phyloP scores from a whole-genome alignment of 2,888 invertebrate genomes.

The Plusia festucae region DNA sequence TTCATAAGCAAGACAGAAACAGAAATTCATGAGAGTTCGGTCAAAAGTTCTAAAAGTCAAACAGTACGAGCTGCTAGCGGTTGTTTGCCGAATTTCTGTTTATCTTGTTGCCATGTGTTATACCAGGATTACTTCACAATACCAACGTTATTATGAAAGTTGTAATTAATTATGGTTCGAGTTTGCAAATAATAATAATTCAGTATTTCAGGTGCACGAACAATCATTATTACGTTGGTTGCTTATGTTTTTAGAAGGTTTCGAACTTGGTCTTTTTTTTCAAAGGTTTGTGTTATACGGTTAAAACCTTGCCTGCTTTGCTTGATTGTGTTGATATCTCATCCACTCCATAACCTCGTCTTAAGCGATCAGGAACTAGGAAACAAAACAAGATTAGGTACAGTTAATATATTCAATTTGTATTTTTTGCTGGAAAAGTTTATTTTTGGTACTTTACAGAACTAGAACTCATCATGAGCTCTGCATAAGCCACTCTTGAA shows the following conservation, averaged over 20 bases:
- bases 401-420: too few species aligned
- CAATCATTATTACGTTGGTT: not conserved
- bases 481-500: too few species aligned
- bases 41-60: constrained; percentile 44
- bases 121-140: constrained; percentile 27
- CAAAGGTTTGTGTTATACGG: too few species aligned
- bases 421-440: not conserved
- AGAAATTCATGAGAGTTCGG: constrained; percentile 23
- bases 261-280: not conserved
- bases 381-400: too few species aligned
- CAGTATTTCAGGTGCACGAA: not conserved
- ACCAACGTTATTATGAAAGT: constrained; percentile 35
- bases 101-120: constrained; percentile 37
- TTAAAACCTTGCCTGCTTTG: too few species aligned
- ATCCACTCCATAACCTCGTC: too few species aligned
- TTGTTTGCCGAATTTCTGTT: constrained; percentile 39
- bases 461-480: too few species aligned
- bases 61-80: constrained; percentile 33
- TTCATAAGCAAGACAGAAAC: constrained; percentile 29
- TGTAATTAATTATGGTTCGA: constrained; percentile 26
- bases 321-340: too few species aligned
- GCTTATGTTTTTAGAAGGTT: not conserved
- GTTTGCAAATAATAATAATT: constrained; percentile 15
- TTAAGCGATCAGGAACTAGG: too few species aligned
- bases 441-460: too few species aligned